Evolutionary conservation across 2,113 vertebrate genomes (phyloP), one percentile per base, ranked within the genome.

Genomic region (Hoplias malabaricus): DNA sequence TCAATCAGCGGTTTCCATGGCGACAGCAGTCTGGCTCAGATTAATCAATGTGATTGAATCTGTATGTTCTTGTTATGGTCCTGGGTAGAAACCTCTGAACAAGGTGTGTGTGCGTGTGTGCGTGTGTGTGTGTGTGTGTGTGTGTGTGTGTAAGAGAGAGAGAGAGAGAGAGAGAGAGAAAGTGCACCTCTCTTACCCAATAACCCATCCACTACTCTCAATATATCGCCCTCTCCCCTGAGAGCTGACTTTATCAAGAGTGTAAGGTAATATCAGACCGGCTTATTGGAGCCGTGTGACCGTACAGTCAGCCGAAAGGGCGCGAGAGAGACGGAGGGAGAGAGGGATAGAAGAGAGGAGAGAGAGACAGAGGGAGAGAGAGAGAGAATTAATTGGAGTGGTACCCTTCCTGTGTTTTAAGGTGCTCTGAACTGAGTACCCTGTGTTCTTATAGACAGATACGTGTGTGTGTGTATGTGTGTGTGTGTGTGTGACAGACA

Each of bases 241-340:
- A 75, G 69, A 73, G 31, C 73, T 19, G 67, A 62, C 71, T 84
- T 75, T 83, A 83, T 86, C 73, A 80, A 70, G 82, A 77, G 77
- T 78, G 61, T 69, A 74, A 78, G 75, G 61, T 75, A 76, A 85
- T 83, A 79, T 75, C 78, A 59, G 57, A 75, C 63, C 33, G 71
- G 25, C 56, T 77, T 80, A 80, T 80, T 82, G 56, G 69, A 80
- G 69, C 57, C 62, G 78, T 34, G 69, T 73, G 72, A 69, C 68
- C 46, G 14, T 50, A 34, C 27, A 48, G 56, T 75, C 38, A 63
- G 54, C 71, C 25, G 43, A n/a, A 79, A 43, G 57, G 31, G 34
- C 29, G 50, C n/a, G 0, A 11, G 59, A 38, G 29, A 1, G 29
- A 77, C 5, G 4, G 8, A 66, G 42, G 13, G 42, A 10, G 42